A percentile compares a stretch with the other conserved stretches of the same genome.
These are phyloP conservation scores for Zosterops lateralis DNA, from an alignment of 2,113 vertebrate species.

Conservation along the genomic window DNA sequence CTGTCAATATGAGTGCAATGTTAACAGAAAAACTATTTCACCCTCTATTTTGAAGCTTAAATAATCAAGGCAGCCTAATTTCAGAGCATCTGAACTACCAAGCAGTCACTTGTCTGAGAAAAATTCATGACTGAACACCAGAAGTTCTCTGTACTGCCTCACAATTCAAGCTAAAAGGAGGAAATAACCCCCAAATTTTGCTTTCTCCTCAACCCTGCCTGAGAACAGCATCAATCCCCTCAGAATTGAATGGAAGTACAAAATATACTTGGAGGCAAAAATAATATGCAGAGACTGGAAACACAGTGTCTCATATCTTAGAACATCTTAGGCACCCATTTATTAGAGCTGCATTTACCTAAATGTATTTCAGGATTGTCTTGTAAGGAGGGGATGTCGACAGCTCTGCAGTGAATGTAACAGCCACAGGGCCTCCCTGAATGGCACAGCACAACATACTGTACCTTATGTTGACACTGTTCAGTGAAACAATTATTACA, in stretches of 20 bases:
- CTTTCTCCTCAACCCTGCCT: not conserved
- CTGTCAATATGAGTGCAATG: not conserved
- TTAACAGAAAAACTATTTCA: not conserved
- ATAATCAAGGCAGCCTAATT: not conserved
- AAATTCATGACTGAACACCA: not conserved
- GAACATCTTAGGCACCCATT: not conserved
- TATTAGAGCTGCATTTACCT: slow-evolving; percentile 14
- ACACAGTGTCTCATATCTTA: not conserved
- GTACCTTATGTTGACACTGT: slow-evolving; percentile 77
- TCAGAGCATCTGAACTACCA: not conserved
- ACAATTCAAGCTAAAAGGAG: slow-evolving; percentile 23
- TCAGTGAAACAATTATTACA: slow-evolving; percentile 79
- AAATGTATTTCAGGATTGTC: not conserved
- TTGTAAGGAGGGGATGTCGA: not conserved
- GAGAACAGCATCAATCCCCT: not conserved
- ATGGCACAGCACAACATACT: slow-evolving; percentile 52
- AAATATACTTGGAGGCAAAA: not conserved
- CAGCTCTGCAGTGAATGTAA: not conserved
- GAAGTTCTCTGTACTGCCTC: not conserved
- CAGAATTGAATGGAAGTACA: not conserved
- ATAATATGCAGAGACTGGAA: not conserved
- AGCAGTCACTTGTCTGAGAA: not conserved
- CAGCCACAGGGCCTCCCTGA: slow-evolving; percentile 20
- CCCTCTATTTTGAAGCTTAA: not conserved
- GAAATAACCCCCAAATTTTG: slow-evolving; percentile 7